phyloP scores from a whole-genome alignment of 2,797 vertebrate genomes.

The Spondyliosoma cantharus region DNA sequence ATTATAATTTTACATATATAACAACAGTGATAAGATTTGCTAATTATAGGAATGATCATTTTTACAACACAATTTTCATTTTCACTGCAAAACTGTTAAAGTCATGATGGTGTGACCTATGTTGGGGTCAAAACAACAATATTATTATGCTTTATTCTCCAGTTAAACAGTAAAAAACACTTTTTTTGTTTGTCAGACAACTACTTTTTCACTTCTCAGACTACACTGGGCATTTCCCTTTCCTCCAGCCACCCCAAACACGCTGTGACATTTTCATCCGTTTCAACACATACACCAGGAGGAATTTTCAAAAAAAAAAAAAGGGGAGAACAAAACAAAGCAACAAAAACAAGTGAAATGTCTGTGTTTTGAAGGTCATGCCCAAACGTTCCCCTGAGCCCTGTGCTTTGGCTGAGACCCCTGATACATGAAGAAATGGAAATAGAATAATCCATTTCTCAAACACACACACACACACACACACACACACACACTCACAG shows the following conservation, averaged over 20 bases:
- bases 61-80: too few species aligned
- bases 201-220: conserved; percentile 21
- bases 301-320: background rate
- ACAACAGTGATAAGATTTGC: too few species aligned
- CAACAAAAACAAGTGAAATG: conserved; percentile 25
- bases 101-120: too few species aligned
- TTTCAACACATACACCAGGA: conserved; percentile 27
- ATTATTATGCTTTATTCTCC: background rate
- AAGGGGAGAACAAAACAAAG: background rate
- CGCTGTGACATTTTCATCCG: conserved; percentile 23
- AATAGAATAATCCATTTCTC: conserved; percentile 32
- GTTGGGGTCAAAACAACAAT: too few species aligned
- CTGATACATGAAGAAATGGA: conserved; percentile 44
- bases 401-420: conserved; percentile 22
- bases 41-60: too few species aligned
- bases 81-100: too few species aligned
- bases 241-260: conserved; percentile 25
- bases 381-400: conserved; percentile 37
- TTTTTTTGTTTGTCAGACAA: background rate
- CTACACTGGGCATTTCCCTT: conserved; percentile 22
- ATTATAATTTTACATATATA: too few species aligned
- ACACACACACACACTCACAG: conserved; percentile 15
- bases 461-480: conserved; percentile 4
- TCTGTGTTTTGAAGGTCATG: conserved; percentile 53
- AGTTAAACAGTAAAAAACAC: background rate